These are phyloP conservation scores for Mesorhabditis belari DNA, from an alignment of 2,888 invertebrate species.

Conservation along the genomic window DNA sequence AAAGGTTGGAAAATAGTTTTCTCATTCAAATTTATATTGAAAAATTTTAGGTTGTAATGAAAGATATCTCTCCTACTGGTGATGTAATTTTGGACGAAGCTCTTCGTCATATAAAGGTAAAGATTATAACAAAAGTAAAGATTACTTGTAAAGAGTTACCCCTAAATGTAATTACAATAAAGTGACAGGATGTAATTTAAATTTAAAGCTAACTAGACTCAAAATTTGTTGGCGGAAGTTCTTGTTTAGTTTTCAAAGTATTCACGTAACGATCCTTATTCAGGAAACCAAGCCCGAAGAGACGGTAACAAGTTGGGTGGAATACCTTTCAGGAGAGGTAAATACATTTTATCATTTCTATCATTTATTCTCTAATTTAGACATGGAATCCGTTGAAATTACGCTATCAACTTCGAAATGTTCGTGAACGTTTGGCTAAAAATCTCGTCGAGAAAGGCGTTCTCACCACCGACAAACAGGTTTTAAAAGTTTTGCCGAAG, in stretches of 20 bases:
- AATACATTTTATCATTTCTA: conserved; percentile 1
- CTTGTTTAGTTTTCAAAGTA: not conserved
- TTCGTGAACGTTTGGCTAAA: conserved; percentile 94
- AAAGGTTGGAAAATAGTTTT: conserved; percentile 61
- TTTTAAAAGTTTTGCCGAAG: conserved; percentile 62
- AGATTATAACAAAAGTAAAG: no score
- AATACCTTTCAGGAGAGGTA: conserved; percentile 85
- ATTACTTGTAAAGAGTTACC: not conserved
- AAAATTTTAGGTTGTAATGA: conserved; percentile 59
- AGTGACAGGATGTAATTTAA: no score
- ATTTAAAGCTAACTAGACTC: no score
- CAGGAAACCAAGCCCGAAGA: conserved; percentile 88
- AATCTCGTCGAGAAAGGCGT: conserved; percentile 86
- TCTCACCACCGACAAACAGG: conserved; percentile 29
- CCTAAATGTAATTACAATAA: no score
- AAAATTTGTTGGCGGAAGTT: no score
- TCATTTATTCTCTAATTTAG: conserved; percentile 6
- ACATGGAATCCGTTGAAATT: conserved; percentile 99
- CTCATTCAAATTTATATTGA: not conserved
- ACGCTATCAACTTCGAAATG: conserved; percentile 94
- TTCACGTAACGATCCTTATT: no score
- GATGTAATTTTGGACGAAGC: conserved; percentile 85
- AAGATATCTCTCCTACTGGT: conserved; percentile 86
- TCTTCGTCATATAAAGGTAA: conserved; percentile 79
- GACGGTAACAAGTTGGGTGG: conserved; percentile 97